Percentiles rank a stretch among this genome's conserved stretches.
Evolutionary conservation across 2,113 vertebrate species (phyloP).

Genomic region (Petrocephalus zakoni): DNA sequence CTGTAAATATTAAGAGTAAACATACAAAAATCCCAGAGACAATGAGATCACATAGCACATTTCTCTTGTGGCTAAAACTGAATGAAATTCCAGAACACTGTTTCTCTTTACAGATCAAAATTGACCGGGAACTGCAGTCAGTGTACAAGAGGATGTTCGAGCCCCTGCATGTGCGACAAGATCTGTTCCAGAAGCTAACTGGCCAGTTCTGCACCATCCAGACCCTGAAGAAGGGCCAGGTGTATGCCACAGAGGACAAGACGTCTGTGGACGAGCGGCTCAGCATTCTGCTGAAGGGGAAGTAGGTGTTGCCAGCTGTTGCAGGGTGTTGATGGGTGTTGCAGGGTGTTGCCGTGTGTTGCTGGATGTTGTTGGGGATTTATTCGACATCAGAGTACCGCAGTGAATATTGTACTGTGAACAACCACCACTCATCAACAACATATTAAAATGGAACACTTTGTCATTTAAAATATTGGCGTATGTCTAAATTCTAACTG

Average conservation of each 20-base stretch:
- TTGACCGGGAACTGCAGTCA: conserved; percentile 81
- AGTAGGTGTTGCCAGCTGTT: conserved; percentile 61
- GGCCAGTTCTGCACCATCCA: conserved; percentile 95
- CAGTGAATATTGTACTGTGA: not conserved
- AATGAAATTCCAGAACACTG: not conserved
- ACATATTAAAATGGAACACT: not conserved
- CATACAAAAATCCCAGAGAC: not conserved
- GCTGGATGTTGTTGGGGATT: too few species aligned
- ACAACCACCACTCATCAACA: not conserved
- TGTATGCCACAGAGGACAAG: conserved; percentile 89
- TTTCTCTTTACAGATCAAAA: conserved; percentile 76
- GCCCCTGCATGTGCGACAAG: conserved; percentile 84
- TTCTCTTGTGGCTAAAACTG: not conserved
- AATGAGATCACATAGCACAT: not conserved
- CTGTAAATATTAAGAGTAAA: not conserved
- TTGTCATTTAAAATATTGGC: not conserved
- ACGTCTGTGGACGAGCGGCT: conserved; percentile 93
- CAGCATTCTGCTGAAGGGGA: conserved; percentile 93
- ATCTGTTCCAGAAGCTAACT: conserved; percentile 86
- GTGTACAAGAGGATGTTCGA: conserved; percentile 91
- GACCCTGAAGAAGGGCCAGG: conserved; percentile 80
- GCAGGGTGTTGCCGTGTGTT: not conserved
- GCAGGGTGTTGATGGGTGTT: not conserved
- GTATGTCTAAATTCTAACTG: too few species aligned
- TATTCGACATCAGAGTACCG: too few species aligned